A percentile compares a stretch with the other conserved stretches of the same genome.
Conservation (phyloP, 2,888 invertebrate species). For the Cyrtodaria siliqua region DNA sequence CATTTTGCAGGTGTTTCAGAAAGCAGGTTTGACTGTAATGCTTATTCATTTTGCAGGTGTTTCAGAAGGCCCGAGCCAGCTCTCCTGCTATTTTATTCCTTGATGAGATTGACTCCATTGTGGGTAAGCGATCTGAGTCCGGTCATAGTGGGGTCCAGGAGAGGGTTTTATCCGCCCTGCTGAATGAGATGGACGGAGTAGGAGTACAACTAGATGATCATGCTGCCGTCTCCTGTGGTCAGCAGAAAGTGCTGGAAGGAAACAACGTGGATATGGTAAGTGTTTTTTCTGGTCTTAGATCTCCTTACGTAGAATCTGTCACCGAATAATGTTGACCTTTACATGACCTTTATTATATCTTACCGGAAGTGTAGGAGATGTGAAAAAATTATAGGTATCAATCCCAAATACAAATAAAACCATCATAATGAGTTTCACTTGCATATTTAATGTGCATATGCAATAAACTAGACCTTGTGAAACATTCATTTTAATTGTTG, state of each 20-base stretch:
- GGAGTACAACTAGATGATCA: constrained; percentile 83
- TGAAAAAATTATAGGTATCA: no score
- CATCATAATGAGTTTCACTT: no score
- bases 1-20: constrained; percentile 14
- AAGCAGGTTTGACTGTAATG: no score
- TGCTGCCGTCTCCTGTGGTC: constrained; percentile 40
- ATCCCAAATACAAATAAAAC: no score
- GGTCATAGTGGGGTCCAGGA: constrained; percentile 87
- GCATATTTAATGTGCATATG: no score
- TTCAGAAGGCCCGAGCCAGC: constrained; percentile 88
- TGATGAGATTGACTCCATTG: constrained; percentile 88
- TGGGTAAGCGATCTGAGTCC: constrained; percentile 84
- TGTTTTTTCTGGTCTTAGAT: no score
- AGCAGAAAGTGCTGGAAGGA: constrained; percentile 76
- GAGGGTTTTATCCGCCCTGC: constrained; percentile 88
- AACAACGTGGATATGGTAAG: not conserved
- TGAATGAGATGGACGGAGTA: constrained; percentile 90
- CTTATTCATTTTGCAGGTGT: constrained; percentile 84
- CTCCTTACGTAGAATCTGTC: no score
- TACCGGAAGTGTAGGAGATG: no score
- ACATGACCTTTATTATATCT: no score
- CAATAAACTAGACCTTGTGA: no score
- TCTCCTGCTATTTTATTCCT: constrained; percentile 89
- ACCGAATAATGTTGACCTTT: no score
- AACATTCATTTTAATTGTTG: no score